phyloP scores from a whole-genome alignment of 1,140 invertebrate species.

The Idris sp. region DNA sequence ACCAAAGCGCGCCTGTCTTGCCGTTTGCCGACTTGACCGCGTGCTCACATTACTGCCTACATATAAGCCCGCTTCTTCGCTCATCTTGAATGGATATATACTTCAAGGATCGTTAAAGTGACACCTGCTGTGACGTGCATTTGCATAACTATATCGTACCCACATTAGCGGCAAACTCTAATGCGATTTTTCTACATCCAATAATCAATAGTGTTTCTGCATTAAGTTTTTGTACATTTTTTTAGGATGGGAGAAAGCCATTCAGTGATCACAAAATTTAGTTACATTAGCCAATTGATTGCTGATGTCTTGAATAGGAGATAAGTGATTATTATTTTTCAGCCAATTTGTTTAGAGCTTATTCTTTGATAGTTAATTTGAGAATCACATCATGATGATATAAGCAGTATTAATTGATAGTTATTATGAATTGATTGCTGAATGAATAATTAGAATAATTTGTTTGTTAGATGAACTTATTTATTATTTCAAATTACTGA shows the following conservation, averaged over 20 bases:
- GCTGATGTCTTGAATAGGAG: background rate
- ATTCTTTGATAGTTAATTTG: too few relatives aligned
- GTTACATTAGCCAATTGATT: slow-evolving; percentile 34
- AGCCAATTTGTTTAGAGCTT: background rate
- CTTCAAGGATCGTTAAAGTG: slow-evolving; percentile 70
- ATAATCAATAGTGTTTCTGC: slow-evolving; percentile 53
- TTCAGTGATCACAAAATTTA: slow-evolving; percentile 31
- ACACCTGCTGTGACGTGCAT: slow-evolving; percentile 74
- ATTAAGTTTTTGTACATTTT: slow-evolving; percentile 34
- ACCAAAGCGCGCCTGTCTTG: slow-evolving; percentile 56
- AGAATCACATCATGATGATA: too few relatives aligned
- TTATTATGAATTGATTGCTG: too few relatives aligned
- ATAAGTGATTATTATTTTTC: slow-evolving; percentile 1
- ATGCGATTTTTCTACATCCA: slow-evolving; percentile 51
- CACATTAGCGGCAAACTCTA: slow-evolving; percentile 67
- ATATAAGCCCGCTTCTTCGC: slow-evolving; percentile 24
- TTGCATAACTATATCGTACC: slow-evolving; percentile 72
- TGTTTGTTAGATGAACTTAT: too few relatives aligned
- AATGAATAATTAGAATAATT: too few relatives aligned
- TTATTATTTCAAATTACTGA: too few relatives aligned
- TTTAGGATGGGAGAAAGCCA: slow-evolving; percentile 8
- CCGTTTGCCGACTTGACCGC: slow-evolving; percentile 58
- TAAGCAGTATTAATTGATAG: too few relatives aligned
- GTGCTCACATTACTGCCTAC: slow-evolving; percentile 60
- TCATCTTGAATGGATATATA: slow-evolving; percentile 46